These are phyloP conservation scores for Loris lydekkerianus DNA, from an alignment of 2,797 vertebrate genomes.

Conservation along the genomic window DNA sequence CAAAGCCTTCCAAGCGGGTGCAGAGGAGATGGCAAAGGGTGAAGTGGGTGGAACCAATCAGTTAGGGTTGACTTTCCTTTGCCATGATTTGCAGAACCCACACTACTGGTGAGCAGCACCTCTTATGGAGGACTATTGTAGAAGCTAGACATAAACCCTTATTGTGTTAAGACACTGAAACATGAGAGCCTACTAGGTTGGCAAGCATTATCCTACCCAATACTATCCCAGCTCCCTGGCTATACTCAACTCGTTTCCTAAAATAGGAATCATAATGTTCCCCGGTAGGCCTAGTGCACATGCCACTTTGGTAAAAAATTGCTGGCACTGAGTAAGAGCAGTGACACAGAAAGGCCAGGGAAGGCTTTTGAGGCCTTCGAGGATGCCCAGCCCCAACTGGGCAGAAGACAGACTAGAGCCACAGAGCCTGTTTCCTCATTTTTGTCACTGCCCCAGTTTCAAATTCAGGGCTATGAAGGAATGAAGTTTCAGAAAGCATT, in stretches of 20 bases:
- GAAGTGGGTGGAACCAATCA: too few species aligned
- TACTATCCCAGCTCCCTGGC: rapidly evolving
- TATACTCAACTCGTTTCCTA: background rate
- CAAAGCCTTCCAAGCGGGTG: background rate
- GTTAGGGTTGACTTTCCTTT: background rate
- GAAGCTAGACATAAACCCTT: rapidly evolving
- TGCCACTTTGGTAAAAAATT: background rate
- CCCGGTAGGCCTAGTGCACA: background rate
- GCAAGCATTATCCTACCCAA: background rate
- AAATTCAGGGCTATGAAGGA: background rate
- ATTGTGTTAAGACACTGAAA: background rate
- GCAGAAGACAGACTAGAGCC: background rate
- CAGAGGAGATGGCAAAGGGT: background rate
- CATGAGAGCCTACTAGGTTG: background rate
- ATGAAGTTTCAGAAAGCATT: background rate
- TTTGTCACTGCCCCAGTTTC: background rate
- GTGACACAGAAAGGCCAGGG: rapidly evolving
- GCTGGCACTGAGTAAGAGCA: background rate
- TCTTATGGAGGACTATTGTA: background rate
- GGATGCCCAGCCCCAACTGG: background rate
- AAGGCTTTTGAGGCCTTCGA: rapidly evolving
- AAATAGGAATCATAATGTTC: rapidly evolving
- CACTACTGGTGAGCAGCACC: background rate
- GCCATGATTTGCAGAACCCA: background rate
- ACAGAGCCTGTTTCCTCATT: background rate